A percentile compares a stretch with the other conserved stretches of the same genome.
These are phyloP conservation scores for Periophthalmodon schlosseri DNA, from an alignment of 2,113 vertebrate species.

Conservation along the genomic window DNA sequence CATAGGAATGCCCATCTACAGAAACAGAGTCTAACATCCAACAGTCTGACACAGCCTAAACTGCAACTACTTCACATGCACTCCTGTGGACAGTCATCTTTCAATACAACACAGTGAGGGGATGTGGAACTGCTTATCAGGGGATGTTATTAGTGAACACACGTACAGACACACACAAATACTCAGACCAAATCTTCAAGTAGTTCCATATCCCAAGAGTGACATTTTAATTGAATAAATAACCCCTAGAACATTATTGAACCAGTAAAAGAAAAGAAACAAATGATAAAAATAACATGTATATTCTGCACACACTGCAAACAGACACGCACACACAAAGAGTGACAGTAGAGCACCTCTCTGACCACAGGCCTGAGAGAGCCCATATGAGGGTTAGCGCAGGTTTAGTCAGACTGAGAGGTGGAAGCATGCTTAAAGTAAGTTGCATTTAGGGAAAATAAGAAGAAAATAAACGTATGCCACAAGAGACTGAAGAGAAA, in stretches of 20 bases:
- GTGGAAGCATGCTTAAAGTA: conserved; percentile 99
- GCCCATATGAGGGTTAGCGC: conserved; percentile 81
- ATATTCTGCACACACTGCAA: conserved; percentile 86
- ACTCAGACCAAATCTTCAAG: conserved; percentile 74
- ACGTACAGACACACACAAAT: conserved; percentile 53
- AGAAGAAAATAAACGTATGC: conserved; percentile 83
- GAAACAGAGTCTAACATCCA: conserved; percentile 97
- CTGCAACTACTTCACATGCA: conserved; percentile 99
- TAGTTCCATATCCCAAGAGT: conserved; percentile 83
- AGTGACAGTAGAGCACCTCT: conserved; percentile 69
- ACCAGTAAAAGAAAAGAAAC: conserved; percentile 74
- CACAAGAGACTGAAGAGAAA: conserved; percentile 64
- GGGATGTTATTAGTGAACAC: not conserved
- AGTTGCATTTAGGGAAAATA: conserved; percentile 99
- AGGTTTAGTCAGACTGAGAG: conserved; percentile 77
- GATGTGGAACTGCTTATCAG: conserved; percentile 83
- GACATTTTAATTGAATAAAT: conserved; percentile 53
- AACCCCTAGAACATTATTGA: conserved; percentile 44
- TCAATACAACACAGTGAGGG: conserved; percentile 39
- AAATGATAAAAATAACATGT: conserved; percentile 80
- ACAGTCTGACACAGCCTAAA: conserved; percentile 99
- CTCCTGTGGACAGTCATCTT: conserved; percentile 50
- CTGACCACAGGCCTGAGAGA: conserved; percentile 84
- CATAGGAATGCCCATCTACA: conserved; percentile 99
- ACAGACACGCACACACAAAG: conserved; percentile 87